These are phyloP conservation scores for Coptodon bakossiorum DNA, from an alignment of 2,113 vertebrate species.

Conservation along the genomic window DNA sequence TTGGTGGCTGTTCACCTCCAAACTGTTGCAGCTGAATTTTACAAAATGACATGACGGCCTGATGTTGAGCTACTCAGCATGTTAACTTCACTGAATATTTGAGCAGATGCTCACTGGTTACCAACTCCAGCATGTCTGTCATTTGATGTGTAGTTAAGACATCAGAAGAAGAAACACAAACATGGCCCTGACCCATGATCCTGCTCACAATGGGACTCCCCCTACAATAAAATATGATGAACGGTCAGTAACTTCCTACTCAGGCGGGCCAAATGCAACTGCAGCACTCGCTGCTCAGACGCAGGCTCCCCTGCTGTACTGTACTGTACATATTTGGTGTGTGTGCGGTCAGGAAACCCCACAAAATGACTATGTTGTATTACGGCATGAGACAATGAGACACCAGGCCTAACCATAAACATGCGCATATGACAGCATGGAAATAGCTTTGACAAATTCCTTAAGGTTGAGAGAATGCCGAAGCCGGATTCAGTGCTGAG, in stretches of 20 bases:
- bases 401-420: conserved; percentile 38
- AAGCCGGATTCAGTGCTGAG: not conserved
- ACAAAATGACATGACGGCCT: not conserved
- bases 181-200: conserved; percentile 13
- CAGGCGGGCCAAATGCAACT: conserved; percentile 19
- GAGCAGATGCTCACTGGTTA: conserved; percentile 6
- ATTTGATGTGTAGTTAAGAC: conserved; percentile 17
- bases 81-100: not conserved
- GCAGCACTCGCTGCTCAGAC: conserved; percentile 21
- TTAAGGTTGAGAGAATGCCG: conserved; percentile 42
- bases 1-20: not conserved
- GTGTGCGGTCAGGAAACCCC: conserved; percentile 54
- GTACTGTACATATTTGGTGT: conserved; percentile 47
- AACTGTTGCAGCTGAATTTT: not conserved
- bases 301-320: conserved; percentile 2
- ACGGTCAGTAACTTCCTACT: conserved; percentile 40
- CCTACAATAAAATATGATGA: conserved; percentile 48
- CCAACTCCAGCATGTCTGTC: not conserved
- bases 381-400: conserved; percentile 50
- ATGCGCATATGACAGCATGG: conserved; percentile 44
- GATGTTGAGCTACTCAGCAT: not conserved
- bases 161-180: conserved; percentile 36
- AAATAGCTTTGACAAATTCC: conserved; percentile 55
- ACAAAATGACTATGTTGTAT: conserved; percentile 57
- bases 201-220: conserved; percentile 31